phyloP scores from a whole-genome alignment of 2,113 vertebrate species.

The Megalops atlanticus region DNA sequence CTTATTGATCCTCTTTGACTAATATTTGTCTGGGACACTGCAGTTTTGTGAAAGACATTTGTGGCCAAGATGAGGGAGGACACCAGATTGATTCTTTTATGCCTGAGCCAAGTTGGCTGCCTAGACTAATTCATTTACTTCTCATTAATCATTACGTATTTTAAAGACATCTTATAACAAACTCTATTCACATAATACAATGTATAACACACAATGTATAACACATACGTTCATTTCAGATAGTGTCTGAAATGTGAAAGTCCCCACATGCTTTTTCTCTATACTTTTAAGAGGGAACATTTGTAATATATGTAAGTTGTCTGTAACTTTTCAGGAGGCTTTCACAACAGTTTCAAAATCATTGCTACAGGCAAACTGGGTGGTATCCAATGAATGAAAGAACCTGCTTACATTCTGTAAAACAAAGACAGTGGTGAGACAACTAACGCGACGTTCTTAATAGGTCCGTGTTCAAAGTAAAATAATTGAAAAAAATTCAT shows the following conservation, averaged over 20 bases:
- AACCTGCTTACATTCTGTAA: too few species aligned
- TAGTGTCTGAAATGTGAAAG: neutral
- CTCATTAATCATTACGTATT: neutral
- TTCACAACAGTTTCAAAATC: too few species aligned
- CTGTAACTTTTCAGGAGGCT: too few species aligned
- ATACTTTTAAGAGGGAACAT: neutral
- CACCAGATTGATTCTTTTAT: slow-evolving; percentile 30
- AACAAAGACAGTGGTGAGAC: too few species aligned
- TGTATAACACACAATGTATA: too few species aligned
- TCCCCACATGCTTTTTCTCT: neutral
- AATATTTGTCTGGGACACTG: slow-evolving; percentile 31
- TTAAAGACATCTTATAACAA: neutral
- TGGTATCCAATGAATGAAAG: too few species aligned
- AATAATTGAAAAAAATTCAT: too few species aligned
- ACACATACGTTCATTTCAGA: neutral
- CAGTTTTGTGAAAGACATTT: slow-evolving; percentile 29
- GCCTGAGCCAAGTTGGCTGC: neutral
- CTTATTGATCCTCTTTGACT: slow-evolving; percentile 42
- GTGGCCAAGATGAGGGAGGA: slow-evolving; percentile 12
- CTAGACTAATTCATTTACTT: neutral
- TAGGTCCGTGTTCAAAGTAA: too few species aligned
- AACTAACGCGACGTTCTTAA: too few species aligned
- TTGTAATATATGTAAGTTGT: too few species aligned
- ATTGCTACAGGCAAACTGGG: too few species aligned
- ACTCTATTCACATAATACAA: neutral